Conservation (phyloP, 2,113 vertebrate species). For the Lynx canadensis region DNA sequence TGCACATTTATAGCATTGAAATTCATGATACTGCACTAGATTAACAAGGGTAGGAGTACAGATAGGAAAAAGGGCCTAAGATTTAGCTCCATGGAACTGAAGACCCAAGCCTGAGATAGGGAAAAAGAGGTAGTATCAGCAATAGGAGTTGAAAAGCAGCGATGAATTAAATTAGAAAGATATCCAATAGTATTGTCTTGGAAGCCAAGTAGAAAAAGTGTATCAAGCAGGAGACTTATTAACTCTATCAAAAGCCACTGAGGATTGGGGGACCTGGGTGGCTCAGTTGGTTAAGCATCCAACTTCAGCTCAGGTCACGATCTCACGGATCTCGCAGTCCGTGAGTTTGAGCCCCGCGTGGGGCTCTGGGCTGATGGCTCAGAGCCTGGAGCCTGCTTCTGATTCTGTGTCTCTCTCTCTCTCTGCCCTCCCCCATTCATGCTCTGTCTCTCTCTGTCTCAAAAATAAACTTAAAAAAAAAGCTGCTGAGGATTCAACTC, state of each 20-base stretch:
- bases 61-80: neutral
- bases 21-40: neutral
- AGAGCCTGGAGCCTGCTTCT: too few species aligned
- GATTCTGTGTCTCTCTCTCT: too few species aligned
- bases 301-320: too few species aligned
- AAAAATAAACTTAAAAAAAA: too few species aligned
- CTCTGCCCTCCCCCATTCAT: too few species aligned
- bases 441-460: too few species aligned
- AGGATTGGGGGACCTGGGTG: neutral
- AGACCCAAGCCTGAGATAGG: neutral
- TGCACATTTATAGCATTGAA: neutral
- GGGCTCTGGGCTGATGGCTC: too few species aligned
- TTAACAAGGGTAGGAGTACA: neutral
- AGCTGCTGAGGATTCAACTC: neutral
- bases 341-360: too few species aligned
- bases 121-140: neutral
- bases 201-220: neutral
- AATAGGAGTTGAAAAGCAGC: neutral
- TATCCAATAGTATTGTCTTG: neutral
- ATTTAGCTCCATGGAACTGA: neutral
- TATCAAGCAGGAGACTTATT: neutral
- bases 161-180: neutral
- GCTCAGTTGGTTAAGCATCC: too few species aligned
- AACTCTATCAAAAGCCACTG: neutral
- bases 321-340: too few species aligned